Evolutionary conservation across 2,888 invertebrate genomes (phyloP).

Genomic region (Chydorus sphaericus): DNA sequence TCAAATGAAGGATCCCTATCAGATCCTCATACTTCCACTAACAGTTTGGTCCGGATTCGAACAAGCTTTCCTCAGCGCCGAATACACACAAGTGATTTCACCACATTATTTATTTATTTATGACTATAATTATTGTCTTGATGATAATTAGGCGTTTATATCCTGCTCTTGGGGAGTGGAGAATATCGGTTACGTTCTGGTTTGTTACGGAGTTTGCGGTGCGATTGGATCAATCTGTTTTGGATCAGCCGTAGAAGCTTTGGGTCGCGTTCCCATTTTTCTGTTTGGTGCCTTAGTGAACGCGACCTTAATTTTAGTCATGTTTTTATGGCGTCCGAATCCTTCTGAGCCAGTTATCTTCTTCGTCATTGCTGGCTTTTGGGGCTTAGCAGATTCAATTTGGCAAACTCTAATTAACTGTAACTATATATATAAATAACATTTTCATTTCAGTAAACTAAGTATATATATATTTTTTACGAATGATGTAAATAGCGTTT

Average conservation of each 20-base stretch:
- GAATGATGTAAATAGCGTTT: constrained; percentile 39
- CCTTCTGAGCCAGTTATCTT: constrained; percentile 64
- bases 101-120: background rate
- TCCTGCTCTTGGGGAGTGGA: constrained; percentile 79
- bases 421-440: background rate
- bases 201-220: constrained; percentile 88
- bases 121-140: background rate
- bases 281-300: constrained; percentile 60
- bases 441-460: background rate
- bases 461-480: background rate
- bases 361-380: constrained; percentile 75
- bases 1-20: constrained; percentile 79
- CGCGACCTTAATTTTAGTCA: constrained; percentile 57
- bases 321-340: constrained; percentile 72
- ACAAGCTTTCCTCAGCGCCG: constrained; percentile 86
- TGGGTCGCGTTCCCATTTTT: constrained; percentile 63
- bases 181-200: constrained; percentile 92
- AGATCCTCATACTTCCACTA: constrained; percentile 82
- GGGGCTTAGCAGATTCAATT: constrained; percentile 93
- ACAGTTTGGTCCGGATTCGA: constrained; percentile 96
- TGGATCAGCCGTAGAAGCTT: constrained; percentile 80
- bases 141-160: constrained; percentile 56
- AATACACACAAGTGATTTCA: constrained; percentile 32
- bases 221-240: constrained; percentile 80
- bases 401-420: constrained; percentile 69